These are phyloP conservation scores for Bombylius discolor DNA, from an alignment of 2,888 invertebrate species.

Conservation along the genomic window DNA sequence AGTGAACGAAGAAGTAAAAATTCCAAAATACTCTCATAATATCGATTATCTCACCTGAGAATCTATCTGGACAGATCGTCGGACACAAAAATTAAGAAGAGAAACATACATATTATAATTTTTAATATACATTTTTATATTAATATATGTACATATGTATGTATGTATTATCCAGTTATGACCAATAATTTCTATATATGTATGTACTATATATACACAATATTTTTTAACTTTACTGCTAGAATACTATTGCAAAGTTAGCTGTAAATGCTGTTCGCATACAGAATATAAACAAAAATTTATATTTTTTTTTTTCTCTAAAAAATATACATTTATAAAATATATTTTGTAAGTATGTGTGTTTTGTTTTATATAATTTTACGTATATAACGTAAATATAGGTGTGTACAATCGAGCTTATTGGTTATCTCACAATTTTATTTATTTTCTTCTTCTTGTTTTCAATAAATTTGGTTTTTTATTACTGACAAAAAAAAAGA, in stretches of 20 bases:
- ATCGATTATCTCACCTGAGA: not conserved
- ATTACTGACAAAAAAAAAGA: not conserved
- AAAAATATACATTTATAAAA: too few relatives aligned
- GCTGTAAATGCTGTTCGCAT: slow-evolving; percentile 13
- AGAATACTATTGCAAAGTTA: slow-evolving; percentile 11
- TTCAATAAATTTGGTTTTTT: too few relatives aligned
- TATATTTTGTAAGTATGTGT: too few relatives aligned
- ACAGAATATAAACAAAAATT: slow-evolving; percentile 7
- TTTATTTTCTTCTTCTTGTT: too few relatives aligned
- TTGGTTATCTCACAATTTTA: not conserved
- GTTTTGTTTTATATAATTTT: too few relatives aligned
- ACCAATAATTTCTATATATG: slow-evolving; percentile 5
- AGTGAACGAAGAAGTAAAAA: not conserved
- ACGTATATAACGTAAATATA: too few relatives aligned
- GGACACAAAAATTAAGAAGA: too few relatives aligned
- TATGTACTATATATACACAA: too few relatives aligned
- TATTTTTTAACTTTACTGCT: not conserved
- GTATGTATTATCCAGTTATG: not conserved
- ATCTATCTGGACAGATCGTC: not conserved
- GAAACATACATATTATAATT: too few relatives aligned
- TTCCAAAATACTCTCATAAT: not conserved
- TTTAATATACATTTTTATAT: too few relatives aligned
- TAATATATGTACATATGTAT: too few relatives aligned
- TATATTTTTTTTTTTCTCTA: not conserved
- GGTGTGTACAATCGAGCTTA: not conserved